A percentile compares a stretch with the other conserved stretches of the same genome.
These are phyloP conservation scores for Congeria kusceri DNA, from an alignment of 2,888 invertebrate genomes.

Conservation along the genomic window DNA sequence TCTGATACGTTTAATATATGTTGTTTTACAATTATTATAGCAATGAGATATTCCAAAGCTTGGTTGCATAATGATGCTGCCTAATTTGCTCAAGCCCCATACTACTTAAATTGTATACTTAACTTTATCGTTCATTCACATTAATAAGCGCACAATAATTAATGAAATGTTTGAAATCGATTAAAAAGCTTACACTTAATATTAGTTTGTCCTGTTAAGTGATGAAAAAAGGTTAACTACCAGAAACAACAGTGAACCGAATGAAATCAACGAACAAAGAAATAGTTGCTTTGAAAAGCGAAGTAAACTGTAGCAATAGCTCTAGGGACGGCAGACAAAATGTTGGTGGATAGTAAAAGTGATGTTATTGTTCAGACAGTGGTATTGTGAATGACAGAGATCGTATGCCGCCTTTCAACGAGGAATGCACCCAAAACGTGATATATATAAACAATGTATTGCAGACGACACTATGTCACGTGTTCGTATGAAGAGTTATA, in stretches of 20 bases:
- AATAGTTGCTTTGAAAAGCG: slow-evolving; percentile 43
- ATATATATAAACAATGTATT: slow-evolving; percentile 22
- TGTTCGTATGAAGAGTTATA: slow-evolving; percentile 54
- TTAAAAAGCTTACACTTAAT: slow-evolving; percentile 43
- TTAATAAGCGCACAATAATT: slow-evolving; percentile 52
- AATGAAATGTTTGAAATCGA: too few relatives aligned
- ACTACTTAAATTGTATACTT: too few relatives aligned
- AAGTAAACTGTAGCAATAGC: not conserved
- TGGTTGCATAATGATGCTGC: too few relatives aligned
- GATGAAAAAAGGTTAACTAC: slow-evolving; percentile 41
- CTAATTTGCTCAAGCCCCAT: too few relatives aligned
- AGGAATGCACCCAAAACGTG: not conserved
- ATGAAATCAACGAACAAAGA: slow-evolving; percentile 36
- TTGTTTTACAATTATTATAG: too few relatives aligned
- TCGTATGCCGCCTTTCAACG: not conserved
- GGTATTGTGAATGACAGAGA: not conserved
- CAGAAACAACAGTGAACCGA: slow-evolving; percentile 42
- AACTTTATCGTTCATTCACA: slow-evolving; percentile 28
- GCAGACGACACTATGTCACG: slow-evolving; percentile 10
- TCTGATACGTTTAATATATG: too few relatives aligned
- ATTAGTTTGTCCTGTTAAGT: slow-evolving; percentile 31
- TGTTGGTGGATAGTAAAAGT: slow-evolving; percentile 30
- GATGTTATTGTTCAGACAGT: slow-evolving; percentile 18
- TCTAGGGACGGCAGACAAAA: slow-evolving; percentile 20
- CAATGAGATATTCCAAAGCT: too few relatives aligned